Evolutionary conservation across 2,113 vertebrate species (phyloP).

Genomic region (Sitta europaea): DNA sequence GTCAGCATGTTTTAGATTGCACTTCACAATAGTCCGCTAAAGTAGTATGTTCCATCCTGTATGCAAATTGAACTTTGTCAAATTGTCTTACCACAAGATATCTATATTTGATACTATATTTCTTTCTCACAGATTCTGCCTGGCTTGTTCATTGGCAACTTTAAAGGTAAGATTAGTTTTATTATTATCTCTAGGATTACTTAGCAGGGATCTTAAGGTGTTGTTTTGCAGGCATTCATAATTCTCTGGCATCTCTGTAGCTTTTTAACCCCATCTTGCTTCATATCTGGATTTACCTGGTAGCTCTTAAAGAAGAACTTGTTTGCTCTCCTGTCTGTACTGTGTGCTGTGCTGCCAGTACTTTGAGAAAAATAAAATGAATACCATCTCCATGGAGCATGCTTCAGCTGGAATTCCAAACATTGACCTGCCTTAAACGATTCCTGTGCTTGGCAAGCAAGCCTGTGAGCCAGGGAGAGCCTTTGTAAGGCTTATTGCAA

Average conservation of each 20-base stretch:
- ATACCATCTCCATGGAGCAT: neutral
- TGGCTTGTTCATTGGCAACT: constrained; percentile 92
- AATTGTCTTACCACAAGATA: constrained; percentile 40
- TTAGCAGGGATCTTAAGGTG: neutral
- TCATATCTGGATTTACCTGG: neutral
- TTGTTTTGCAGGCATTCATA: neutral
- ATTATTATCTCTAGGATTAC: neutral
- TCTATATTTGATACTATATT: constrained; percentile 65
- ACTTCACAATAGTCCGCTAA: neutral
- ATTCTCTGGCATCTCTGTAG: neutral
- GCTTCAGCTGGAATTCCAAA: neutral
- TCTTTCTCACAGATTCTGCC: constrained; percentile 85
- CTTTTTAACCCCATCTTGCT: neutral
- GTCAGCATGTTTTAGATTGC: neutral
- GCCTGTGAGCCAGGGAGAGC: neutral
- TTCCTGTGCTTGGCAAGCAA: neutral
- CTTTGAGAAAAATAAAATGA: neutral
- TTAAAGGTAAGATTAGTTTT: constrained; percentile 83
- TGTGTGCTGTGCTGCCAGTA: neutral
- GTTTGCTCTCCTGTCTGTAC: neutral
- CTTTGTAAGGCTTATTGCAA: constrained; percentile 10
- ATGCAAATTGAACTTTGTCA: constrained; percentile 44
- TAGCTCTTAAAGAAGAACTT: neutral
- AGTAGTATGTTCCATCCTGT: constrained; percentile 62
- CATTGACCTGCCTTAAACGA: neutral